These are phyloP conservation scores for Campylomormyrus tamandua DNA, from an alignment of 2,113 vertebrate genomes.

Conservation along the genomic window DNA sequence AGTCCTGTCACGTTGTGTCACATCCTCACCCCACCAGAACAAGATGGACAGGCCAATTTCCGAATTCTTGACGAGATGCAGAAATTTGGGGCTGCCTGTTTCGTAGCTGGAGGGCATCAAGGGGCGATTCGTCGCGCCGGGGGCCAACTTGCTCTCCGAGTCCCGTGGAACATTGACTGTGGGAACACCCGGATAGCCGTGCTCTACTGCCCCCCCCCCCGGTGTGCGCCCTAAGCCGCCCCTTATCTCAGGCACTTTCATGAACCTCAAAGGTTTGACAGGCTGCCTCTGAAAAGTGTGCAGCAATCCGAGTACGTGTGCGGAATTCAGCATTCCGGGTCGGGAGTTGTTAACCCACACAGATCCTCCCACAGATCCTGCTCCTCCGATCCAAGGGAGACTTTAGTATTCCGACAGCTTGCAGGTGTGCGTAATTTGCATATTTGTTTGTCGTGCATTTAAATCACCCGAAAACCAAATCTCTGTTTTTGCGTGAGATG, in stretches of 20 bases:
- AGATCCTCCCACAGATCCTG: neutral
- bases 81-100: neutral
- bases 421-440: neutral
- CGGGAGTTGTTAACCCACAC: neutral
- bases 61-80: neutral
- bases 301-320: neutral
- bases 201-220: neutral
- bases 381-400: neutral
- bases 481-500: neutral
- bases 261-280: neutral
- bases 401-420: neutral
- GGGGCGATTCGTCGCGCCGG: neutral
- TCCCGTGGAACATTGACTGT: neutral
- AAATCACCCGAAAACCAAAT: neutral
- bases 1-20: neutral
- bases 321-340: neutral
- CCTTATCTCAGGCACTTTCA: neutral
- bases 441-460: constrained; percentile 1
- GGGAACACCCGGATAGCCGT: neutral
- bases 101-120: neutral
- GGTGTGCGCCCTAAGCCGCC: neutral
- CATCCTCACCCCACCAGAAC: neutral
- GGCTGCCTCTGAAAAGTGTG: constrained; percentile 7
- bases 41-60: neutral
- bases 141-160: neutral